These are phyloP conservation scores for Rhingia campestris DNA, from an alignment of 2,888 invertebrate species.

Conservation along the genomic window DNA sequence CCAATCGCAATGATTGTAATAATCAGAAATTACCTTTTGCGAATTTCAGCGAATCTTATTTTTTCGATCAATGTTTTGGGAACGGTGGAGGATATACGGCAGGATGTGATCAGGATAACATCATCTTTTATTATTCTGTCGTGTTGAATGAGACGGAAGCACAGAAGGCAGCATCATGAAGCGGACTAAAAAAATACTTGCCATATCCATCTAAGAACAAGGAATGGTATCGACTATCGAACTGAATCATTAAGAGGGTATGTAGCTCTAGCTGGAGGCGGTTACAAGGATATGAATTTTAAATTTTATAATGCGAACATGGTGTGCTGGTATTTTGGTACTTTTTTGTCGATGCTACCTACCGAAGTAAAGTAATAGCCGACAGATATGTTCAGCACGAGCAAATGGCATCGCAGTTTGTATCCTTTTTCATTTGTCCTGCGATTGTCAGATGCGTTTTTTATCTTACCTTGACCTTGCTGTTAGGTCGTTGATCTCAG, in stretches of 20 bases:
- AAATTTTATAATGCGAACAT: constrained; percentile 32
- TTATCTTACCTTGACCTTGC: no score
- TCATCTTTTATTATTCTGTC: constrained; percentile 63
- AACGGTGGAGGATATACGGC: not conserved
- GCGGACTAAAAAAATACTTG: constrained; percentile 8
- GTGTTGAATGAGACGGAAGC: constrained; percentile 55
- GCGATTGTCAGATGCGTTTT: no score
- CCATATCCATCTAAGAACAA: constrained; percentile 15
- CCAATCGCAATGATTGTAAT: constrained; percentile 74
- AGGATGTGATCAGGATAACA: constrained; percentile 69
- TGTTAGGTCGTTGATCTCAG: no score
- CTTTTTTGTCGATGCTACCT: no score
- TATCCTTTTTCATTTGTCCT: no score
- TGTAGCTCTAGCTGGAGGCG: constrained; percentile 14
- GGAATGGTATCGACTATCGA: not conserved
- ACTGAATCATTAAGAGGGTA: constrained; percentile 20
- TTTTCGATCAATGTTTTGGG: constrained; percentile 1
- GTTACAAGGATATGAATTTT: constrained; percentile 39
- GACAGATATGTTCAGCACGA: no score
- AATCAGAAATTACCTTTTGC: constrained; percentile 73
- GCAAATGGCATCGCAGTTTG: no score
- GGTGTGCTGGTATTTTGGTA: not conserved
- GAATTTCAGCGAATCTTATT: constrained; percentile 59
- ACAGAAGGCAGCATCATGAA: not conserved
- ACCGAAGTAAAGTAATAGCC: no score